Percentiles rank a stretch among this genome's conserved stretches.
Evolutionary conservation across 2,113 vertebrate genomes (phyloP).

Genomic region (Ciconia stormi): DNA sequence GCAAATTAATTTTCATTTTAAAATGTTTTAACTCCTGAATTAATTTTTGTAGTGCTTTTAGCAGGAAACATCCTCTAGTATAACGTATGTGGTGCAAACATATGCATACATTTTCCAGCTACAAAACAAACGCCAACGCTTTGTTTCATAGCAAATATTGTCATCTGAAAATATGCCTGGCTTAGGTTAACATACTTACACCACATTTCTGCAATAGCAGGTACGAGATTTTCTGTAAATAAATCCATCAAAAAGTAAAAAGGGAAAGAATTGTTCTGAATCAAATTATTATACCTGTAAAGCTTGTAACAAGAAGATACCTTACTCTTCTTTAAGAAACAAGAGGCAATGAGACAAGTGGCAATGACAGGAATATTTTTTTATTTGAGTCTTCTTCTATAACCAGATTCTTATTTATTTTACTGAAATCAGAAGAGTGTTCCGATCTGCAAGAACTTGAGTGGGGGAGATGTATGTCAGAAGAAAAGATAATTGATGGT

Average conservation of each 20-base stretch:
- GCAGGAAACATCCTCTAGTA: neutral
- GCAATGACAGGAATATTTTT: slow-evolving; percentile 43
- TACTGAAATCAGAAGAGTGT: slow-evolving; percentile 57
- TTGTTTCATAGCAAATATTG: neutral
- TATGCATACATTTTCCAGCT: neutral
- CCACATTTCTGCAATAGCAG: neutral
- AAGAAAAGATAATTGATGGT: slow-evolving; percentile 78
- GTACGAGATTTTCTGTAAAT: slow-evolving; percentile 22
- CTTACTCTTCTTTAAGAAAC: slow-evolving; percentile 17
- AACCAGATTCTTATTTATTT: slow-evolving; percentile 50
- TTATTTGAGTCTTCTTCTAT: slow-evolving; percentile 12
- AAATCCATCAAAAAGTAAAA: slow-evolving; percentile 36
- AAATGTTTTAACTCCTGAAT: neutral
- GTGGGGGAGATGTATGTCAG: slow-evolving; percentile 65
- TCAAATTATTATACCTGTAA: neutral
- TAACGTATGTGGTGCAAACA: neutral
- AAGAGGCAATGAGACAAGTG: slow-evolving; percentile 30
- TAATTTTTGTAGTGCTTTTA: neutral
- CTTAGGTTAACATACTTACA: neutral
- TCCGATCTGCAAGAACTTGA: slow-evolving; percentile 66
- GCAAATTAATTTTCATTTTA: neutral
- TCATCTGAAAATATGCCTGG: neutral
- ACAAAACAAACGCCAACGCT: neutral
- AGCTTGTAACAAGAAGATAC: slow-evolving; percentile 12
- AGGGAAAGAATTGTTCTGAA: slow-evolving; percentile 14